Evolutionary conservation across 2,888 invertebrate species (phyloP).

Genomic region (Agonopterix alstromeriana): DNA sequence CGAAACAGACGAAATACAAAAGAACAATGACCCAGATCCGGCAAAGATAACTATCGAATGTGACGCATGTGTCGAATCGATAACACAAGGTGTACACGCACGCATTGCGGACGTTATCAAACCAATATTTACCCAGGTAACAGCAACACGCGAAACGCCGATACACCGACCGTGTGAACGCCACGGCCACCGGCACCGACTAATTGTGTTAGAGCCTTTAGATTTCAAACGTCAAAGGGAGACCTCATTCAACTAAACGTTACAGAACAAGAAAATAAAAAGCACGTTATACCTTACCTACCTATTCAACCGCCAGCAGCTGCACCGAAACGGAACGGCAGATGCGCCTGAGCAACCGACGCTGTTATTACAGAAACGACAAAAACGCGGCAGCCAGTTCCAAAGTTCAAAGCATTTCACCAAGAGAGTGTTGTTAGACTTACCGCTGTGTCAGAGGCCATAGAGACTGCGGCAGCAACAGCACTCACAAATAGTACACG

Average conservation of each 20-base stretch:
- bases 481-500: conserved; percentile 74
- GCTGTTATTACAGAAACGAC: conserved; percentile 48
- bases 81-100: conserved; percentile 65
- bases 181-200: conserved; percentile 23
- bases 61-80: conserved; percentile 73
- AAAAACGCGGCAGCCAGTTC: conserved; percentile 39
- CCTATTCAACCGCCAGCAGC: conserved; percentile 62
- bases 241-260: conserved; percentile 38
- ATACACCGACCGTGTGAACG: conserved; percentile 48
- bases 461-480: conserved; percentile 44
- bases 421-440: conserved; percentile 34
- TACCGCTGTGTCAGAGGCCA: conserved; percentile 38
- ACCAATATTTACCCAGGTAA: conserved; percentile 64
- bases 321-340: conserved; percentile 63
- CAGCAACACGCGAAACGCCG: conserved; percentile 54
- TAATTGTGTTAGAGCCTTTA: conserved; percentile 51
- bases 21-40: conserved; percentile 75
- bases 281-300: conserved; percentile 52
- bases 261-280: conserved; percentile 44
- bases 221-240: conserved; percentile 33
- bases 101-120: conserved; percentile 64
- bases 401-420: conserved; percentile 31
- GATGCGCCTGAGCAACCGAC: conserved; percentile 60
- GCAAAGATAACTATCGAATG: conserved; percentile 67
- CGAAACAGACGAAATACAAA: conserved; percentile 50